A percentile compares a stretch with the other conserved stretches of the same genome.
These are phyloP conservation scores for Epizoanthus rinbou DNA, from an alignment of 92 coral and sea anemone species.

Conservation along the genomic window DNA sequence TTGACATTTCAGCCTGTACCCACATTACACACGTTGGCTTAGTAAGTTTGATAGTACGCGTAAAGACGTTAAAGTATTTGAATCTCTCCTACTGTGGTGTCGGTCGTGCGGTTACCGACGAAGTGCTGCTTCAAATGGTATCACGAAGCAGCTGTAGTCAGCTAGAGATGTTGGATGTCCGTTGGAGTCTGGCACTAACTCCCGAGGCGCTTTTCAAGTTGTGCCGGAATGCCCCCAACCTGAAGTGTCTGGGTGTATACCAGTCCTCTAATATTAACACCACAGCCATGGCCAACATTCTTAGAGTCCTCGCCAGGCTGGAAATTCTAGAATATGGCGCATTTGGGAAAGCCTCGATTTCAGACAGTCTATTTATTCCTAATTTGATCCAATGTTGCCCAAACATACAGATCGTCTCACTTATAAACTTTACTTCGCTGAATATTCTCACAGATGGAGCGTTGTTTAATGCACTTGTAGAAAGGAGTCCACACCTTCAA, in stretches of 20 bases:
- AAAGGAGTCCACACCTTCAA: constrained; percentile 69
- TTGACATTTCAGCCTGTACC: constrained; percentile 97
- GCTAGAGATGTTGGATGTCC: constrained; percentile 94
- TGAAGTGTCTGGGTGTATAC: constrained; percentile 94
- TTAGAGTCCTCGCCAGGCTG: constrained; percentile 81
- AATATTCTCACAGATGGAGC: constrained; percentile 85
- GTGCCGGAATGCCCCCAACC: constrained; percentile 74
- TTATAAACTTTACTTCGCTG: constrained; percentile 91
- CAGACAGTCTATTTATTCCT: constrained; percentile 94
- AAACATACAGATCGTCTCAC: constrained; percentile 74
- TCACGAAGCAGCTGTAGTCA: constrained; percentile 74
- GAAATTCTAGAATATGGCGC: constrained; percentile 97
- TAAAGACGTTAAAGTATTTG: constrained; percentile 78
- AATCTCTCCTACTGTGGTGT: constrained; percentile 97
- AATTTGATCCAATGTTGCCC: constrained; percentile 90
- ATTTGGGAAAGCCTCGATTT: constrained; percentile 96
- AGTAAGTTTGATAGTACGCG: constrained; percentile 81
- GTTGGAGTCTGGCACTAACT: constrained; percentile 95
- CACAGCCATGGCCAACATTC: constrained; percentile 93
- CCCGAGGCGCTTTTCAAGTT: constrained; percentile 90
- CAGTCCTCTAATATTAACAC: constrained; percentile 95
- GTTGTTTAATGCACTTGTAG: constrained; percentile 77
- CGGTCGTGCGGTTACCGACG: constrained; percentile 98
- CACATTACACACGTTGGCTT: constrained; percentile 90
- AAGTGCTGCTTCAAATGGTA: constrained; percentile 89